These are phyloP conservation scores for Coleophora deauratella DNA, from an alignment of 2,888 invertebrate genomes.

Conservation along the genomic window DNA sequence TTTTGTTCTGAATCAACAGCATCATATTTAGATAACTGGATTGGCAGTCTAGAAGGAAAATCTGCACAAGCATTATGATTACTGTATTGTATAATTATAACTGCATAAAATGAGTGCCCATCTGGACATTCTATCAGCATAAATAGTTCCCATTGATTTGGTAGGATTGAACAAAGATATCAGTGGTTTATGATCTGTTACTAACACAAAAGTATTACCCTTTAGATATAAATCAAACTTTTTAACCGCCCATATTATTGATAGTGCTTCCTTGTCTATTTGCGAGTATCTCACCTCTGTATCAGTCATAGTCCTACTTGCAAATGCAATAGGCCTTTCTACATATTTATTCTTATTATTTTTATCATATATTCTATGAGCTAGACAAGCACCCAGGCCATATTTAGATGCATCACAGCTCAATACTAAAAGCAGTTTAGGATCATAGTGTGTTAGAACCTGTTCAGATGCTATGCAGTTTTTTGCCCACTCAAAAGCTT, in stretches of 20 bases:
- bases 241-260: no score
- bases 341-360: background rate
- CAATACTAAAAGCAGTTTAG: background rate
- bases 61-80: background rate
- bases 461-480: no score
- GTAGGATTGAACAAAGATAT: slow-evolving; percentile 5
- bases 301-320: background rate
- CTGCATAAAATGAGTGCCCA: background rate
- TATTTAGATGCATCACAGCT: background rate
- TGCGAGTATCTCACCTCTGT: background rate
- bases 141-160: slow-evolving; percentile 3
- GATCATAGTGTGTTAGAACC: background rate
- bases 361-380: background rate
- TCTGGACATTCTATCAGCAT: slow-evolving; percentile 2
- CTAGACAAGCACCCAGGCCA: no score
- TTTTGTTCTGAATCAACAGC: no score
- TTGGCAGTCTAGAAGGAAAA: background rate
- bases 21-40: no score
- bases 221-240: no score
- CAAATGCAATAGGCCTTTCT: slow-evolving; percentile 2
- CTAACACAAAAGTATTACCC: background rate
- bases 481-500: background rate
- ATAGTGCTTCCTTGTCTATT: no score
- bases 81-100: background rate
- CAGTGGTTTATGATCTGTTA: slow-evolving; percentile 1